These are phyloP conservation scores for Vannuccia rotundouncinata DNA, from an alignment of 2,888 invertebrate species.

Conservation along the genomic window DNA sequence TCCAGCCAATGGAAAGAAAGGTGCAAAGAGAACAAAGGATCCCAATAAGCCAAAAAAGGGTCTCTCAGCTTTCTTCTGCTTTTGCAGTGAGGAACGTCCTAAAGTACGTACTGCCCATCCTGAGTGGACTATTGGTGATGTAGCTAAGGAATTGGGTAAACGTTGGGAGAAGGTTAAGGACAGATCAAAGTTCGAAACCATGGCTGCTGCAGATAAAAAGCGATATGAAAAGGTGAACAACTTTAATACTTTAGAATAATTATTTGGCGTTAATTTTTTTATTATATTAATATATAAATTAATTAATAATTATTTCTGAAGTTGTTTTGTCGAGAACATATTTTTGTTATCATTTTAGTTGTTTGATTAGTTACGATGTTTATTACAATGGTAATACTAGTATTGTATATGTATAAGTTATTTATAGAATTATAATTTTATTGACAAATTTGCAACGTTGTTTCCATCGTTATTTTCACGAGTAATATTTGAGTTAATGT, in stretches of 20 bases:
- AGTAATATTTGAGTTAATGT: too few species aligned
- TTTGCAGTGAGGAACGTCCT: conserved; percentile 91
- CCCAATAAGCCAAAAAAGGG: conserved; percentile 98
- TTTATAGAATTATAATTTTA: too few species aligned
- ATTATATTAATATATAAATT: background rate
- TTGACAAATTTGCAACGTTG: too few species aligned
- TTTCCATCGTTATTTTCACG: too few species aligned
- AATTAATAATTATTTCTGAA: background rate
- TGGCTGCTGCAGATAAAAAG: conserved; percentile 88
- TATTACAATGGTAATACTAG: background rate
- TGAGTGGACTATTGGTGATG: conserved; percentile 87
- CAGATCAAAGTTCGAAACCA: conserved; percentile 81
- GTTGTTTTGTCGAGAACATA: background rate
- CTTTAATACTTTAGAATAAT: too few species aligned
- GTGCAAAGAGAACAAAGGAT: conserved; percentile 66
- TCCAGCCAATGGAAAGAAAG: conserved; percentile 62
- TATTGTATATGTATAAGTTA: too few species aligned
- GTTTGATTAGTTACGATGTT: background rate
- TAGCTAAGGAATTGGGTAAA: conserved; percentile 88
- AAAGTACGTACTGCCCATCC: conserved; percentile 87
- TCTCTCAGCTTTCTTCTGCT: conserved; percentile 94
- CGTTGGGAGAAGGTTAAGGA: conserved; percentile 74
- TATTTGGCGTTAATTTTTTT: background rate
- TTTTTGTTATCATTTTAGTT: background rate
- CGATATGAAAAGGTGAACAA: conserved; percentile 77